phyloP scores from a whole-genome alignment of 2,797 vertebrate species.

The Protosalanx chinensis region DNA sequence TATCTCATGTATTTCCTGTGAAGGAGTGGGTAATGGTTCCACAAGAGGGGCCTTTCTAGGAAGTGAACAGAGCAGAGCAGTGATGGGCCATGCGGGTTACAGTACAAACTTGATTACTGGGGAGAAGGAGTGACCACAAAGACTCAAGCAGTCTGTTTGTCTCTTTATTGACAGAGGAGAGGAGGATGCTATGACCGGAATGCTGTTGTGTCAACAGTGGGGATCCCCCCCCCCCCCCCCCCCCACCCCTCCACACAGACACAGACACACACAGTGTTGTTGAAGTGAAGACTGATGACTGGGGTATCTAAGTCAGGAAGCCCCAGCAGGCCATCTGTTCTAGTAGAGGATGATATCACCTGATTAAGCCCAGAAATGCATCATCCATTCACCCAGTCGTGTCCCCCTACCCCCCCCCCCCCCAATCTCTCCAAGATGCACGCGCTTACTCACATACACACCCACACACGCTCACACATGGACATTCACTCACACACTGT shows the following conservation, averaged over 20 bases:
- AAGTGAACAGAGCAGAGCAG: slow-evolving; percentile 65
- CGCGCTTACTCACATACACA: not conserved
- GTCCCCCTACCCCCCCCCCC: no score
- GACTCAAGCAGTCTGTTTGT: slow-evolving; percentile 57
- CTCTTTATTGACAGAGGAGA: slow-evolving; percentile 65
- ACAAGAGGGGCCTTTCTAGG: slow-evolving; percentile 51
- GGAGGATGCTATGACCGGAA: slow-evolving; percentile 71
- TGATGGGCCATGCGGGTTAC: slow-evolving; percentile 49
- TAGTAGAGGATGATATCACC: slow-evolving; percentile 44
- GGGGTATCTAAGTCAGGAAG: slow-evolving; percentile 45
- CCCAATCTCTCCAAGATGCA: slow-evolving; percentile 15
- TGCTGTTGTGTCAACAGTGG: slow-evolving; percentile 67
- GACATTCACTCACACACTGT: no score
- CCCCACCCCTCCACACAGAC: no score
- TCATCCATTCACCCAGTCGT: not conserved
- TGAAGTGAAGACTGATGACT: slow-evolving; percentile 48
- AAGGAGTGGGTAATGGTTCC: slow-evolving; percentile 48
- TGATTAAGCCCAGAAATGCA: not conserved
- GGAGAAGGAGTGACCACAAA: not conserved
- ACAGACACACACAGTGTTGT: not conserved
- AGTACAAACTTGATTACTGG: slow-evolving; percentile 59
- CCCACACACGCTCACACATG: no score
- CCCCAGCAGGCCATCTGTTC: slow-evolving; percentile 5
- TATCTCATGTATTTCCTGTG: slow-evolving; percentile 57
- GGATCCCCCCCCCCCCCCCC: slow-evolving; percentile 53